These are phyloP conservation scores for Drosophila infuscata DNA, from an alignment of 2,888 invertebrate species.

Conservation along the genomic window DNA sequence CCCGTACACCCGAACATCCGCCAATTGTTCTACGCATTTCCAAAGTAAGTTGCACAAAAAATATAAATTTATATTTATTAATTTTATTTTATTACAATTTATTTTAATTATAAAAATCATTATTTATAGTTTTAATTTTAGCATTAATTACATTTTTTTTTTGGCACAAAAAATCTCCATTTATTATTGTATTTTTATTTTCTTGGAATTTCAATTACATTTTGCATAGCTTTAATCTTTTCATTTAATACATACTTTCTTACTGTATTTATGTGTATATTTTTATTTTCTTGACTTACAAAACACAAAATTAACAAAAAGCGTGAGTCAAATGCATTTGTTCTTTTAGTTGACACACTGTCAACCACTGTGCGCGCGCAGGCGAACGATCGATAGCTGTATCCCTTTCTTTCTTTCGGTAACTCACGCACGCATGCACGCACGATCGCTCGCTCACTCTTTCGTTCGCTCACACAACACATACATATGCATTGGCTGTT, in stretches of 20 bases:
- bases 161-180: too few species aligned
- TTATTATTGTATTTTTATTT: too few species aligned
- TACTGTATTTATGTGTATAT: background rate
- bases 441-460: constrained; percentile 6
- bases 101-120: background rate
- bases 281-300: background rate
- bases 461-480: constrained; percentile 3
- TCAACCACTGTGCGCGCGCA: constrained; percentile 1
- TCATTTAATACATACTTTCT: background rate
- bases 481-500: constrained; percentile 11
- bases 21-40: constrained; percentile 95
- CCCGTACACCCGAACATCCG: constrained; percentile 87
- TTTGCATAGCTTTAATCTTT: too few species aligned
- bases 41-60: constrained; percentile 86
- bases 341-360: background rate
- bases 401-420: constrained; percentile 13
- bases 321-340: background rate
- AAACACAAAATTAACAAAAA: background rate
- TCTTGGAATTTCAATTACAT: too few species aligned
- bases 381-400: constrained; percentile 7
- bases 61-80: background rate
- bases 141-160: too few species aligned
- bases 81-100: background rate
- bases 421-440: constrained; percentile 12
- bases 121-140: background rate